Percentiles rank a stretch among this genome's conserved stretches.
Conservation (phyloP, 53 echinoderm and acorn worm species). For the Paracentrotus lividus region DNA sequence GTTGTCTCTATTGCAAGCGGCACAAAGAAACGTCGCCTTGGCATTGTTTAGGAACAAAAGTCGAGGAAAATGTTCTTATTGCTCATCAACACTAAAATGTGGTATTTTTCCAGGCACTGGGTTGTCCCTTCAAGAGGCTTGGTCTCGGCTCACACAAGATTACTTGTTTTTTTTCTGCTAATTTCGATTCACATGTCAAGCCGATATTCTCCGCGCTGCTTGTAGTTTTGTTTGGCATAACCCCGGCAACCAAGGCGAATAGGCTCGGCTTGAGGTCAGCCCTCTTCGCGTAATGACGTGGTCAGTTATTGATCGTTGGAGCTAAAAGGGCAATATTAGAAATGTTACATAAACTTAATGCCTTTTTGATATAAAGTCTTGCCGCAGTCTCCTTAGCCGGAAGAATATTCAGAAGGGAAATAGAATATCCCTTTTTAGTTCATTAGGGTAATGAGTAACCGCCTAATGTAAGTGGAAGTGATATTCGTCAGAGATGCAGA, state of each 20-base stretch:
- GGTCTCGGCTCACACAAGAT: constrained; percentile 11
- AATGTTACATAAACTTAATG: too few species aligned
- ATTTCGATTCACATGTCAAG: neutral
- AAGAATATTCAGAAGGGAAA: neutral
- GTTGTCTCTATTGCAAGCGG: constrained; percentile 47
- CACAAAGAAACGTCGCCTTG: constrained; percentile 2
- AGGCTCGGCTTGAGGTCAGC: constrained; percentile 7
- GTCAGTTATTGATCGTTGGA: too few species aligned
- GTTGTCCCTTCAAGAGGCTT: neutral
- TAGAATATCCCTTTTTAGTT: neutral
- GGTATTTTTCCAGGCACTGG: constrained; percentile 43
- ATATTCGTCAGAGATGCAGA: too few species aligned
- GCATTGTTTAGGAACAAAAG: constrained; percentile 4
- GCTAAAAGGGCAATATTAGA: too few species aligned
- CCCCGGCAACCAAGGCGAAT: constrained; percentile 34
- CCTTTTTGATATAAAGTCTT: too few species aligned
- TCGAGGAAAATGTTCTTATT: constrained; percentile 42
- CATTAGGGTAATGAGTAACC: neutral
- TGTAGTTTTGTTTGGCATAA: neutral
- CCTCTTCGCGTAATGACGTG: neutral
- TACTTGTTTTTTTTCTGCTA: constrained; percentile 14
- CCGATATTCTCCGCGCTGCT: neutral
- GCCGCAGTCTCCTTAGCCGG: neutral
- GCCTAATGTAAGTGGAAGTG: too few species aligned
- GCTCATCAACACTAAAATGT: constrained; percentile 71